Percentiles rank a stretch among this genome's conserved stretches.
phyloP scores from a whole-genome alignment of 2,888 invertebrate genomes.

The Erynnis tages region DNA sequence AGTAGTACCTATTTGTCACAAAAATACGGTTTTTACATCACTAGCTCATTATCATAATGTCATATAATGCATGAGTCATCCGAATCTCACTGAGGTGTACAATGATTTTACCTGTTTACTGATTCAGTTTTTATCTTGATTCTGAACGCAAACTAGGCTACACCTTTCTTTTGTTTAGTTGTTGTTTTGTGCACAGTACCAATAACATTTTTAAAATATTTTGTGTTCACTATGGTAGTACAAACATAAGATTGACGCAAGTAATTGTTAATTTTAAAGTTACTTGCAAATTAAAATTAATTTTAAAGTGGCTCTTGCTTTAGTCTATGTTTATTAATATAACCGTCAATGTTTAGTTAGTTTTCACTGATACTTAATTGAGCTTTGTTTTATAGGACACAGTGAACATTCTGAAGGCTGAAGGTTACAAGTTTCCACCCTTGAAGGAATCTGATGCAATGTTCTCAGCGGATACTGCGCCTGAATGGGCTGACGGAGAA shows the following conservation, averaged over 20 bases:
- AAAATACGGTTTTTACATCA: constrained; percentile 11
- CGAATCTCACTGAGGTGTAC: constrained; percentile 13
- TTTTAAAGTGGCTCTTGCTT: no score
- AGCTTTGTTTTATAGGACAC: constrained; percentile 85
- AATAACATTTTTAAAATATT: background rate
- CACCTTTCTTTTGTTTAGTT: background rate
- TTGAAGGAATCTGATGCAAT: constrained; percentile 98
- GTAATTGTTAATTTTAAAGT: no score
- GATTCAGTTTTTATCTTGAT: constrained; percentile 24
- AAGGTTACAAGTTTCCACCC: constrained; percentile 94
- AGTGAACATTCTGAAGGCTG: constrained; percentile 95
- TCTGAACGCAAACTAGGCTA: constrained; percentile 6
- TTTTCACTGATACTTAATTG: background rate
- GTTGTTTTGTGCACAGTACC: background rate
- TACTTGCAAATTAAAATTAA: no score
- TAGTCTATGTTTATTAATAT: no score
- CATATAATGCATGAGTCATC: constrained; percentile 32
- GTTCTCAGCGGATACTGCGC: constrained; percentile 98
- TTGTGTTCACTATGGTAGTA: background rate
- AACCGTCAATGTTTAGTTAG: background rate
- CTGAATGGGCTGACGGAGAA: constrained; percentile 98
- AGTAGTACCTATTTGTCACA: background rate
- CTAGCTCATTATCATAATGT: constrained; percentile 6
- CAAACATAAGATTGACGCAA: no score
- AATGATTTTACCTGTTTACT: constrained; percentile 17